Base-by-base conservation (phyloP, 1,140 invertebrate genomes). In the Delia radicum region DNA sequence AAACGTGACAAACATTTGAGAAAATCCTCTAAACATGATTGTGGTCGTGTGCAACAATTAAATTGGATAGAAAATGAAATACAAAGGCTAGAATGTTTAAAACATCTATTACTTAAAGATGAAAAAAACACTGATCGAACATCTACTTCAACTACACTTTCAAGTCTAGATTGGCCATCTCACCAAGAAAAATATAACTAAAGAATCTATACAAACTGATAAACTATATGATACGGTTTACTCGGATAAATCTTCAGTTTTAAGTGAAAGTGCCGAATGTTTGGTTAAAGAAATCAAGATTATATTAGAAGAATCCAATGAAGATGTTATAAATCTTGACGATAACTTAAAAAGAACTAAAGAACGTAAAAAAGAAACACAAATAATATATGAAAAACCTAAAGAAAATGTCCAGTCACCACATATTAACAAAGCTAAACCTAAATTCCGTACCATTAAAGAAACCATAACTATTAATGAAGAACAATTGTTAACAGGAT, bases 21-120 rank as follows among this genome's bases (percentile, higher is more conserved):
- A 37, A 69, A 61, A 24, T 28, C 3, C 13, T n/a, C n/a, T n/a
- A 73, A 73, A 21, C 37, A 48, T 3, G 74, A 73, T 27, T 18
- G 37, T 8, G 77, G 75, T 42, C 42, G 77, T 24, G 33, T 24
- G 31, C 18, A 46, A 1, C 79, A 83, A 73, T 46, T 85, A 6
- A 74, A 78, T 29, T 83, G 80, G 82, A 80, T 85, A 18, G 79
- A 85, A 24, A 48, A 67, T 13, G 83, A 85, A 76, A 85, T 85
- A 8, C 7, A 74, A 27, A 79, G 83, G 0, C 37, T 85, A 71
- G 78, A 81, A 75, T 63, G 46, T 1, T 15, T 83, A 48, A 74
- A 72, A 15, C 61, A 55, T 72, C 63, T 77, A 7, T 18, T 76
- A 24, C 29, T 74, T 21, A 33, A 76, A 74, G 37, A 26, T 28